Conservation (phyloP, 2,113 vertebrate species). For the Murina feae region DNA sequence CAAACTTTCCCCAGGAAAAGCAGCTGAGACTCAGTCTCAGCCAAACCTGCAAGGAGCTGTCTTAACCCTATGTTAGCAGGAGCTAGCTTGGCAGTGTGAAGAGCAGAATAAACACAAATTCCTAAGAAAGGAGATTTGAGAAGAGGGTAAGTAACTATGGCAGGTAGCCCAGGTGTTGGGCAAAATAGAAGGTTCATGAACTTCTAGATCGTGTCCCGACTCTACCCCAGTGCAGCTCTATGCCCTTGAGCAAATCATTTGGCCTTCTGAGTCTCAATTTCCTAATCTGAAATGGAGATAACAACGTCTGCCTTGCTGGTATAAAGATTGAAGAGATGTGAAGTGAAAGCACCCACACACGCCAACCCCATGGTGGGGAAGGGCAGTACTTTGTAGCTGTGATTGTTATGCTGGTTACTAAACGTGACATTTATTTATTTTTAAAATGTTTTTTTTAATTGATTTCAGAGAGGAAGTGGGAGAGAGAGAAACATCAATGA, state of each 20-base stretch:
- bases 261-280: neutral
- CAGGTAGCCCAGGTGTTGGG: too few relatives aligned
- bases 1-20: neutral
- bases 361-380: too few relatives aligned
- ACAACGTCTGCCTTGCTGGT: neutral
- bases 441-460: neutral
- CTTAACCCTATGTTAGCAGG: neutral
- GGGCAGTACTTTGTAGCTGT: neutral
- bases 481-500: too few relatives aligned
- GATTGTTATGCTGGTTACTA: neutral
- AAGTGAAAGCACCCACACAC: neutral
- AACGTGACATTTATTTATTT: neutral
- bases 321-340: neutral
- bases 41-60: neutral
- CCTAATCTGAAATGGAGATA: neutral
- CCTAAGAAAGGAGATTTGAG: neutral
- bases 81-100: neutral
- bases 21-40: neutral
- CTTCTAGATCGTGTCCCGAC: neutral
- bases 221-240: neutral
- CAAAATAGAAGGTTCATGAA: neutral
- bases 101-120: neutral
- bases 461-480: too few relatives aligned
- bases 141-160: neutral
- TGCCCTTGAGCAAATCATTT: neutral